Evolutionary conservation across 2,113 vertebrate genomes (phyloP).

Genomic region (Gobio gobio): DNA sequence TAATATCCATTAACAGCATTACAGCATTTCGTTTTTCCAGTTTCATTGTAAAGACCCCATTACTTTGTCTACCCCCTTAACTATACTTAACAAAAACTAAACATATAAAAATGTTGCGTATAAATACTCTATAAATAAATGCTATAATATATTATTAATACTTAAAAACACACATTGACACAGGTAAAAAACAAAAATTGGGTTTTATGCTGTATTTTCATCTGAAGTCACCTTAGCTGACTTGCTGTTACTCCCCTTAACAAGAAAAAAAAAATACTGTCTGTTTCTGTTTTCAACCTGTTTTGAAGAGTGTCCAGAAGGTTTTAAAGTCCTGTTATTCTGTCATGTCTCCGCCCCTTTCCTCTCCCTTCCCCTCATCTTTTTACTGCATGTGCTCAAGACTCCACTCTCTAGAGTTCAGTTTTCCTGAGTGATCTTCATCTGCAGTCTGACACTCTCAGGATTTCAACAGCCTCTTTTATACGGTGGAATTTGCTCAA

Average conservation of each 20-base stretch:
- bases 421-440: conserved; percentile 2
- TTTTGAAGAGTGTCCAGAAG: conserved; percentile 16
- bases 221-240: background rate
- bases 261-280: background rate
- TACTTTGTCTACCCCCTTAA: background rate
- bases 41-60: background rate
- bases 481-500: background rate
- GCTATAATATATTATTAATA: background rate
- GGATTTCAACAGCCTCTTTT: conserved; percentile 24
- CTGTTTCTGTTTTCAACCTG: background rate
- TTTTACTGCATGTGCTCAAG: background rate
- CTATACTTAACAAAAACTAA: background rate
- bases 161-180: background rate
- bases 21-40: background rate
- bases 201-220: background rate
- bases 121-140: too few relatives aligned
- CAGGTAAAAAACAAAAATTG: background rate
- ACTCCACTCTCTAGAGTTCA: conserved; percentile 27
- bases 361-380: background rate
- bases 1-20: background rate
- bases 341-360: background rate
- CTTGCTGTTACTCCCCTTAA: background rate
- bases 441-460: background rate
- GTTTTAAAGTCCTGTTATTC: background rate
- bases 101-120: background rate